Conservation (phyloP, 2,888 invertebrate genomes). For the Noctua janthina region DNA sequence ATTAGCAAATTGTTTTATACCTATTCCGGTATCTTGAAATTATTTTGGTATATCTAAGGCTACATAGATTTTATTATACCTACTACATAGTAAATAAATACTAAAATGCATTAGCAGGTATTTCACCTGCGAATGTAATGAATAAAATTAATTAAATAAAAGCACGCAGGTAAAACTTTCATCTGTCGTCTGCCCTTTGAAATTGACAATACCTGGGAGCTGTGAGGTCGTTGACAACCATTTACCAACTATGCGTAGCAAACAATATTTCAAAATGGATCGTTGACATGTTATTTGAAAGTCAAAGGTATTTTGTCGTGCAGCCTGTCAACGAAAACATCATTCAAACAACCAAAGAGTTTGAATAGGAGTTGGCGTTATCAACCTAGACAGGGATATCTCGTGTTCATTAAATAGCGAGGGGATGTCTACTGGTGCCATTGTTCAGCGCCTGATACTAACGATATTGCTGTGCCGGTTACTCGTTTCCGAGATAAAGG, state of each 20-base stretch:
- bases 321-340: conserved; percentile 53
- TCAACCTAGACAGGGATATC: conserved; percentile 66
- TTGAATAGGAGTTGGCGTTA: conserved; percentile 55
- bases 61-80: background rate
- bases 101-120: background rate
- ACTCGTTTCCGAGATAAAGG: conserved; percentile 82
- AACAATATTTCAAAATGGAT: conserved; percentile 48
- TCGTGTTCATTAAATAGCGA: conserved; percentile 78
- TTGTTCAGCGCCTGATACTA: conserved; percentile 80
- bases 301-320: conserved; percentile 40
- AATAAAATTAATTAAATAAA: conserved; percentile 37
- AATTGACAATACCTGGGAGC: conserved; percentile 25
- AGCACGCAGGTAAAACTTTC: conserved; percentile 15
- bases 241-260: conserved; percentile 22
- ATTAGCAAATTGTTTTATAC: conserved; percentile 26
- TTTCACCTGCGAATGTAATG: background rate
- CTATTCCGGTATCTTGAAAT: conserved; percentile 13
- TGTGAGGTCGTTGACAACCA: conserved; percentile 32
- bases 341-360: conserved; percentile 59
- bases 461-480: conserved; percentile 82
- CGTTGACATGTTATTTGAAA: conserved; percentile 34
- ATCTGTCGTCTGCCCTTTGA: conserved; percentile 23
- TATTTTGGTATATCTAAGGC: background rate
- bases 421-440: conserved; percentile 75
- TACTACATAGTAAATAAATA: background rate